Conservation (phyloP, 2,888 invertebrate species). For the Cataglyphis livida region DNA sequence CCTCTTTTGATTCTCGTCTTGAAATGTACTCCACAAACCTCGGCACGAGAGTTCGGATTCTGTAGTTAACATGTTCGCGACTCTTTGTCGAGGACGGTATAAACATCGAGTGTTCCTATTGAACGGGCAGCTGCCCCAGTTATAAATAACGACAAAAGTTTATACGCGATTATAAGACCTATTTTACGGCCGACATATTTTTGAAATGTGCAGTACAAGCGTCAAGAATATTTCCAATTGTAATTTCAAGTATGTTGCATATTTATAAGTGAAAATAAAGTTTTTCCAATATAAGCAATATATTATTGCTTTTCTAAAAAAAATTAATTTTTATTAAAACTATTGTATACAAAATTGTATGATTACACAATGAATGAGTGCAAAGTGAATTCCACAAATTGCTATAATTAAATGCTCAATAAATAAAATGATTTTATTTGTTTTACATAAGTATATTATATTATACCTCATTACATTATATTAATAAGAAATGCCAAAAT, state of each 20-base stretch:
- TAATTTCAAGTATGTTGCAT: not conserved
- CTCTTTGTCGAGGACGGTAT: conserved; percentile 28
- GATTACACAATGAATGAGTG: not conserved
- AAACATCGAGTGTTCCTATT: conserved; percentile 21
- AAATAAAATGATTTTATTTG: not conserved
- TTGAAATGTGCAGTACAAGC: not conserved
- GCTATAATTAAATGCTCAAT: not conserved
- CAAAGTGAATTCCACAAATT: not conserved
- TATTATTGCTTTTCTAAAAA: not conserved
- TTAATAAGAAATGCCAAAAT: not conserved
- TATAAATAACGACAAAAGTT: conserved; percentile 52
- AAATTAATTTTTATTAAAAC: conserved; percentile 27
- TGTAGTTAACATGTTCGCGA: conserved; percentile 18
- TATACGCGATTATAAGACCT: conserved; percentile 41
- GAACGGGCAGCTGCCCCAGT: conserved; percentile 26
- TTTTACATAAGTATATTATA: not conserved
- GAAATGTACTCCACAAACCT: conserved; percentile 30
- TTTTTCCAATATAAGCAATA: not conserved
- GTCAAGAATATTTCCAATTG: not conserved
- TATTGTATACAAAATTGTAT: conserved; percentile 18
- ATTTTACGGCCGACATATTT: conserved; percentile 39
- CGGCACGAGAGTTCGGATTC: not conserved
- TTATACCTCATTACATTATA: not conserved
- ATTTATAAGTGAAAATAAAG: not conserved
- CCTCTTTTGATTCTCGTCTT: not conserved